A percentile compares a stretch with the other conserved stretches of the same genome.
phyloP scores from a whole-genome alignment of 1,140 invertebrate genomes.

The Hyles euphorbiae region DNA sequence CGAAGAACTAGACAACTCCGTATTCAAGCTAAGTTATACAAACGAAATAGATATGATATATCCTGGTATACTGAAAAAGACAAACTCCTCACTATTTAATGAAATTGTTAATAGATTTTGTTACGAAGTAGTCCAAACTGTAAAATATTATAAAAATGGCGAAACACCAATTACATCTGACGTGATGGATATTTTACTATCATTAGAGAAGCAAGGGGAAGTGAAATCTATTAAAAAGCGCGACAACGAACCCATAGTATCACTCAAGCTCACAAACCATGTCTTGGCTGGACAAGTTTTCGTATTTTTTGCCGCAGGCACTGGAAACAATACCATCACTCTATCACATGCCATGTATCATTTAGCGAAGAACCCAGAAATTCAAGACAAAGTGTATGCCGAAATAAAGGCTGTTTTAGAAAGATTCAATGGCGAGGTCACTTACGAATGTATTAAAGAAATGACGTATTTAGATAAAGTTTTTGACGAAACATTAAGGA shows the following conservation, averaged over 20 bases:
- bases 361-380: conserved; percentile 37
- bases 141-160: conserved; percentile 13
- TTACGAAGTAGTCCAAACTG: conserved; percentile 20
- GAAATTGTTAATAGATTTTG: conserved; percentile 19
- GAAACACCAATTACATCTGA: conserved; percentile 17
- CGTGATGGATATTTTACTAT: conserved; percentile 31
- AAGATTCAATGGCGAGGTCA: conserved; percentile 24
- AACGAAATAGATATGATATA: conserved; percentile 28
- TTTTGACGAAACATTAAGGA: conserved; percentile 28
- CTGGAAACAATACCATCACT: conserved; percentile 35
- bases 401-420: conserved; percentile 21
- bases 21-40: conserved; percentile 15
- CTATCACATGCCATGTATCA: conserved; percentile 43
- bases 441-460: conserved; percentile 29
- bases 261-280: conserved; percentile 27
- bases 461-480: conserved; percentile 29
- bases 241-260: conserved; percentile 7
- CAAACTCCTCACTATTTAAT: conserved; percentile 21
- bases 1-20: conserved; percentile 16
- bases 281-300: conserved; percentile 53
- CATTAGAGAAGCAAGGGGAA: conserved; percentile 38
- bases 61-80: conserved; percentile 25
- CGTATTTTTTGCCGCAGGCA: conserved; percentile 49
- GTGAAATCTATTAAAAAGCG: conserved; percentile 1
- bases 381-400: conserved; percentile 20